Percentiles rank a stretch among this genome's conserved stretches.
These are phyloP conservation scores for Maniola jurtina DNA, from an alignment of 1,140 invertebrate genomes.

Conservation along the genomic window DNA sequence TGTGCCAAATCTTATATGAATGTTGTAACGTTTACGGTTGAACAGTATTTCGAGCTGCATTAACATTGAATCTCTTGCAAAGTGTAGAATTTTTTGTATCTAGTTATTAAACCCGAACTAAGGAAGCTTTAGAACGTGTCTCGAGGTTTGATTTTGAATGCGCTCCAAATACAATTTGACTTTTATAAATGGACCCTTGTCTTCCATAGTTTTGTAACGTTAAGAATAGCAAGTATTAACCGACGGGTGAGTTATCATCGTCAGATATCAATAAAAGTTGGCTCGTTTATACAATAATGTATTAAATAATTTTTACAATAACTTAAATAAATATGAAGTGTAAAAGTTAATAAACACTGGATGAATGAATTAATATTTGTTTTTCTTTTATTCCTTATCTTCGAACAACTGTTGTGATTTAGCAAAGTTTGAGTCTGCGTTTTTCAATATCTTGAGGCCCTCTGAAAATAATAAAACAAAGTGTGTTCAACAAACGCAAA, in stretches of 20 bases:
- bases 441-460: constrained; percentile 64
- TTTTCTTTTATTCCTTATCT: constrained; percentile 47
- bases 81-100: constrained; percentile 9
- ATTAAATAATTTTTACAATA: constrained; percentile 73
- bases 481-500: background rate
- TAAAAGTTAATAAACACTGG: constrained; percentile 69
- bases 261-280: constrained; percentile 43
- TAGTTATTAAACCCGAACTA: background rate
- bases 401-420: constrained; percentile 63
- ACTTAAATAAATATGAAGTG: constrained; percentile 67
- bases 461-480: constrained; percentile 44
- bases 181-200: constrained; percentile 53
- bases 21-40: constrained; percentile 30
- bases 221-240: constrained; percentile 42
- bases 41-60: background rate
- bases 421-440: constrained; percentile 37
- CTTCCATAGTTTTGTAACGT: constrained; percentile 69
- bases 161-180: constrained; percentile 16
- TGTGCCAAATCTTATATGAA: constrained; percentile 47
- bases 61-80: background rate
- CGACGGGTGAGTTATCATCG: constrained; percentile 21
- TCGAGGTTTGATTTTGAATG: constrained; percentile 21
- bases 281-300: constrained; percentile 66
- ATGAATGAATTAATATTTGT: constrained; percentile 49
- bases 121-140: background rate